These are phyloP conservation scores for Ridgeia piscesae DNA, from an alignment of 1,140 invertebrate genomes.

Conservation along the genomic window DNA sequence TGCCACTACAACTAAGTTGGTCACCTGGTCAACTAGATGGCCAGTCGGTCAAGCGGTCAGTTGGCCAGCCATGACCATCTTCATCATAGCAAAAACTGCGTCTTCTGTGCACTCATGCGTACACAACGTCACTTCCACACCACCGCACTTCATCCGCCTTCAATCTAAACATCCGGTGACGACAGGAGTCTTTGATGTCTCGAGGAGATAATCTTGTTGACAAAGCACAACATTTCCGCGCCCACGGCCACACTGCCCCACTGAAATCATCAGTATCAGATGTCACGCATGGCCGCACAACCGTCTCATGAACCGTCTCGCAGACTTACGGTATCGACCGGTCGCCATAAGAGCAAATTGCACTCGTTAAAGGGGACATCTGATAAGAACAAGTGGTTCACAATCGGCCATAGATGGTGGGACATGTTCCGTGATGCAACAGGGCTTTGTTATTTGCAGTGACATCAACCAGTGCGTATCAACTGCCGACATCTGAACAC, in stretches of 20 bases:
- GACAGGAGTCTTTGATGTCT: neutral
- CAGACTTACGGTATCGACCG: neutral
- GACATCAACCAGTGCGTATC: neutral
- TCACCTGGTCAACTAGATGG: neutral
- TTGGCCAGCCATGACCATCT: neutral
- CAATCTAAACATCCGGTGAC: neutral
- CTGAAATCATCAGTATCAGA: neutral
- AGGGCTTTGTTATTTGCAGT: neutral
- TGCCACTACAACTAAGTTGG: neutral
- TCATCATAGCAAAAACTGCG: neutral
- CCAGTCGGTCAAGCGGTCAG: too few species aligned
- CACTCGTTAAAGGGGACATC: neutral
- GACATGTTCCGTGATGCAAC: neutral
- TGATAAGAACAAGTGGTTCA: neutral
- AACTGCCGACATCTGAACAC: neutral
- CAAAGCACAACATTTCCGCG: neutral
- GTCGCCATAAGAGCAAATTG: neutral
- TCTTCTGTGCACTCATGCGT: neutral
- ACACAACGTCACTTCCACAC: neutral
- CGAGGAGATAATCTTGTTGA: neutral
- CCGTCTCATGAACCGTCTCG: neutral
- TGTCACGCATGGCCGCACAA: neutral
- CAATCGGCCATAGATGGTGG: neutral
- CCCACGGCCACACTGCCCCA: neutral
- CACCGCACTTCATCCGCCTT: neutral